Evolutionary conservation across 2,797 vertebrate species (phyloP).

Genomic region (Toxotes lorentzi): DNA sequence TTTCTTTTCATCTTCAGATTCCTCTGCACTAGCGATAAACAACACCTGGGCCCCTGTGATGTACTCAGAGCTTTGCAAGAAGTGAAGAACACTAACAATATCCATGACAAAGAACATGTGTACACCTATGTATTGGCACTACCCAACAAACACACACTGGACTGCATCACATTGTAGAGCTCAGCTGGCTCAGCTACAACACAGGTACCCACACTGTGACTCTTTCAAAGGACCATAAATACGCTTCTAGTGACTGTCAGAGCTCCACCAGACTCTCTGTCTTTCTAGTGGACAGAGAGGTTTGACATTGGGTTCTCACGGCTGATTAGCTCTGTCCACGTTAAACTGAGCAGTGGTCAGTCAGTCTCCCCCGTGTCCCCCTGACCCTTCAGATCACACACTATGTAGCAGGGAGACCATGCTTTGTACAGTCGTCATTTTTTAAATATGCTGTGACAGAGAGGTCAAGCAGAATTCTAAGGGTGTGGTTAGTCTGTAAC

Average conservation of each 20-base stretch:
- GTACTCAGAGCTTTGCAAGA: no score
- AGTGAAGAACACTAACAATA: no score
- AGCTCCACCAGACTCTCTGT: neutral
- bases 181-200: neutral
- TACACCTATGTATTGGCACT: neutral
- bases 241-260: neutral
- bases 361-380: no score
- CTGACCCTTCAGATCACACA: neutral
- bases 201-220: neutral
- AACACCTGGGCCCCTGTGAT: no score
- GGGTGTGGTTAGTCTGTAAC: neutral
- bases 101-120: no score
- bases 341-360: no score
- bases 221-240: neutral
- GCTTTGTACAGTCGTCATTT: neutral
- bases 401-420: neutral
- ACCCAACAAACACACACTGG: no score
- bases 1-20: no score
- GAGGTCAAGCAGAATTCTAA: neutral
- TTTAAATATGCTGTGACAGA: neutral
- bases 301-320: neutral
- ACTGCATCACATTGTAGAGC: neutral
- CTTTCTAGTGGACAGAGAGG: neutral
- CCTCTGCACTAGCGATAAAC: no score
- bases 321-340: no score